Percentiles rank a stretch among this genome's conserved stretches.
Conservation (phyloP, 2,113 vertebrate genomes). For the Laterallus jamaicensis region DNA sequence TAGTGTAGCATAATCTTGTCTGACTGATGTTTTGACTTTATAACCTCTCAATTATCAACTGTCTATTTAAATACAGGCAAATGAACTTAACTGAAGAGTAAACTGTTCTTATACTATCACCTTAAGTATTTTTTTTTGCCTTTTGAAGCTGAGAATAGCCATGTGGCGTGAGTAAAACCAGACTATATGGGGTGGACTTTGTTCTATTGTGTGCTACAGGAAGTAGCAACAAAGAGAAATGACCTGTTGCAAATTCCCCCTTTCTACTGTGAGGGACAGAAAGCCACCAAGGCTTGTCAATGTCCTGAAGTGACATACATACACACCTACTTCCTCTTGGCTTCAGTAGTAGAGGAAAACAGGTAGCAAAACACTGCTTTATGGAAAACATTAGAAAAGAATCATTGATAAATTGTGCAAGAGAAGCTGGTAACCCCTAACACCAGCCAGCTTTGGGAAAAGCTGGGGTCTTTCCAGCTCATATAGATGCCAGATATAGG, state of each 20-base stretch:
- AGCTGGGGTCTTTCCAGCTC: not conserved
- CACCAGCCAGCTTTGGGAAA: not conserved
- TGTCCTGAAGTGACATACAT: not conserved
- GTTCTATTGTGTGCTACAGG: not conserved
- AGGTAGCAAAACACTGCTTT: not conserved
- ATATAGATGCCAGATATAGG: rapidly evolving
- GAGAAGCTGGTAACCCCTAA: not conserved
- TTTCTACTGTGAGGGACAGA: not conserved
- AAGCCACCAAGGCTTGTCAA: not conserved
- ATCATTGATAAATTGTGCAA: not conserved
- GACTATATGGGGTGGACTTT: not conserved
- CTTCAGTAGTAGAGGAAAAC: not conserved
- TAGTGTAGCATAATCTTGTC: not conserved
- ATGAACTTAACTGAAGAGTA: not conserved
- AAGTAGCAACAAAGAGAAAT: not conserved
- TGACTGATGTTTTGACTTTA: not conserved
- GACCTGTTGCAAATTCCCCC: not conserved
- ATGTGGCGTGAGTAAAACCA: not conserved
- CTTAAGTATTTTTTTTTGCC: not conserved
- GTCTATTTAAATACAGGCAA: not conserved
- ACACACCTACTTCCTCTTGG: not conserved
- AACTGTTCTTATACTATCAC: not conserved
- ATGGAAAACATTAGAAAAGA: not conserved
- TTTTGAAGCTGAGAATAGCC: not conserved
- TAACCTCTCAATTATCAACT: not conserved